A percentile compares a stretch with the other conserved stretches of the same genome.
phyloP scores from a whole-genome alignment of 2,113 vertebrate genomes.

The Lates calcarifer region DNA sequence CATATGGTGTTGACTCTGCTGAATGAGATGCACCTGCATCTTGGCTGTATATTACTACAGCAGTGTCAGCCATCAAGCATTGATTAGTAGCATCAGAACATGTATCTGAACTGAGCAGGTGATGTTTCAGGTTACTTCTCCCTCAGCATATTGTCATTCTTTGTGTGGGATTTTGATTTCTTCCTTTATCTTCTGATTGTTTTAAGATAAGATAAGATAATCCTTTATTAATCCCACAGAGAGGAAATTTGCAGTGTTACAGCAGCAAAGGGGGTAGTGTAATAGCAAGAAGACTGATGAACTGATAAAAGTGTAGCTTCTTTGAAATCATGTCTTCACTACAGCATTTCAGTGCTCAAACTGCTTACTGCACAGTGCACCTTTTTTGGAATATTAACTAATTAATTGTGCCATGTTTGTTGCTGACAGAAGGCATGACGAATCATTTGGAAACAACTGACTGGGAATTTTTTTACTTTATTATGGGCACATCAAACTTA shows the following conservation, averaged over 20 bases:
- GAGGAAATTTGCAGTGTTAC: too few species aligned
- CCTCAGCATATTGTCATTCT: neutral
- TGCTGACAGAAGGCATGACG: too few species aligned
- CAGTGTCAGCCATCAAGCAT: neutral
- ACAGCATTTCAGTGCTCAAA: too few species aligned
- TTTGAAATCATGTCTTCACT: too few species aligned
- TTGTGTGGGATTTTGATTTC: neutral
- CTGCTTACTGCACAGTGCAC: too few species aligned
- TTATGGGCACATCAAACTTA: too few species aligned
- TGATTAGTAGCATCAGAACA: neutral
- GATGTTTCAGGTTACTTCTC: neutral
- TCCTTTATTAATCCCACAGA: too few species aligned
- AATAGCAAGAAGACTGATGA: too few species aligned
- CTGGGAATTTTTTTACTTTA: neutral
- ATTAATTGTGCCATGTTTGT: too few species aligned
- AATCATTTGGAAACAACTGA: neutral
- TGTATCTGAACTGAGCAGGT: neutral
- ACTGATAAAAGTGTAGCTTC: neutral
- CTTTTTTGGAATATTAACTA: too few species aligned
- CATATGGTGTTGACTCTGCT: conserved; percentile 3
- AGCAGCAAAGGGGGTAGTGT: too few species aligned
- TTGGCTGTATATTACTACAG: neutral
- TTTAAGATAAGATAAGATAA: too few species aligned
- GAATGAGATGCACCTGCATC: neutral
- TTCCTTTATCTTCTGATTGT: neutral